Percentiles rank a stretch among this genome's conserved stretches.
These are phyloP conservation scores for Abrostola tripartita DNA, from an alignment of 2,888 invertebrate genomes.

Conservation along the genomic window DNA sequence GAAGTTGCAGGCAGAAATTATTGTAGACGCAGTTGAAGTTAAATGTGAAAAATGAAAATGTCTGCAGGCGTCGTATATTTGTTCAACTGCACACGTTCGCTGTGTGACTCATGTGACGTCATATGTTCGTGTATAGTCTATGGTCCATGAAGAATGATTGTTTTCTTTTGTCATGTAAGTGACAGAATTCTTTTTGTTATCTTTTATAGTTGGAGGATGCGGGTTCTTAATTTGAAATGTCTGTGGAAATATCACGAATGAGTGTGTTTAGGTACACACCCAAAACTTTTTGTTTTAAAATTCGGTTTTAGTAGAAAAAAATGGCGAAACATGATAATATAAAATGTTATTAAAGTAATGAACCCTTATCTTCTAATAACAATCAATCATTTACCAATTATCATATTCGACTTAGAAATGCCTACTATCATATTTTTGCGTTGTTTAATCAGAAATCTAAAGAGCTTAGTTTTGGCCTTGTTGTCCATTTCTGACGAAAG, in stretches of 20 bases:
- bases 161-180: slow-evolving; percentile 34
- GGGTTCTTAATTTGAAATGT: slow-evolving; percentile 45
- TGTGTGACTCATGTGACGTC: slow-evolving; percentile 25
- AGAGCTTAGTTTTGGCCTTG: too few species aligned
- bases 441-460: too few species aligned
- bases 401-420: too few species aligned
- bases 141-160: slow-evolving; percentile 31
- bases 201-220: slow-evolving; percentile 24
- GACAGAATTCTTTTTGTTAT: slow-evolving; percentile 24
- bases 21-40: background rate
- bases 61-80: slow-evolving; percentile 43
- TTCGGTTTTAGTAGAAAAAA: too few species aligned
- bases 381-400: too few species aligned
- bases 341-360: too few species aligned
- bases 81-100: slow-evolving; percentile 55
- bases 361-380: too few species aligned
- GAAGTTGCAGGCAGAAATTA: background rate
- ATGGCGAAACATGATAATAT: too few species aligned
- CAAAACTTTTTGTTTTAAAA: too few species aligned
- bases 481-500: too few species aligned
- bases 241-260: slow-evolving; percentile 14
- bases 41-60: background rate
- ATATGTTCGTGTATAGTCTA: slow-evolving; percentile 32
- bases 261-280: background rate
- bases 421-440: too few species aligned